Evolutionary conservation across 2,888 invertebrate species (phyloP).

Genomic region (Watsonalla cultraria): DNA sequence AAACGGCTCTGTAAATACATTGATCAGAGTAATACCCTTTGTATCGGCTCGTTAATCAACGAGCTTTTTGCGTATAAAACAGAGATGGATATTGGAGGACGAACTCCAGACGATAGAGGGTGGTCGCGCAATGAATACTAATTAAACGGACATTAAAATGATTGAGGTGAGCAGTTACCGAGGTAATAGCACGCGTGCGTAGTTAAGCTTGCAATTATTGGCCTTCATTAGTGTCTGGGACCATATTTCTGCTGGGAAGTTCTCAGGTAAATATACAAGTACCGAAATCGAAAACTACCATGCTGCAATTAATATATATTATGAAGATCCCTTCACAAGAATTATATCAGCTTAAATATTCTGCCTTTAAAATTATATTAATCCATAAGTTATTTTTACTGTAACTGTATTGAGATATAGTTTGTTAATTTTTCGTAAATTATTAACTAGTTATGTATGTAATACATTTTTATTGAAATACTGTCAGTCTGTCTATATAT

Average conservation of each 20-base stretch:
- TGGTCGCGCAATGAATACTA: constrained; percentile 51
- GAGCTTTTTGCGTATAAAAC: constrained; percentile 40
- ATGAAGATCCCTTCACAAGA: too few relatives aligned
- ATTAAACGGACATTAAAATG: constrained; percentile 59
- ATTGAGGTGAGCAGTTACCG: constrained; percentile 50
- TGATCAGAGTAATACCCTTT: constrained; percentile 49
- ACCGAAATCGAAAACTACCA: too few relatives aligned
- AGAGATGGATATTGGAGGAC: constrained; percentile 35
- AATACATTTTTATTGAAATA: too few relatives aligned
- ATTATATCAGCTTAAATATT: too few relatives aligned
- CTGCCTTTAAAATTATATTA: too few relatives aligned
- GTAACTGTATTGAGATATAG: too few relatives aligned
- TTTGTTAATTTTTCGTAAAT: too few relatives aligned
- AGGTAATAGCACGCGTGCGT: constrained; percentile 52
- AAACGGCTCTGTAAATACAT: constrained; percentile 63
- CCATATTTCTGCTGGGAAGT: constrained; percentile 46
- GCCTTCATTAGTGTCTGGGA: constrained; percentile 51
- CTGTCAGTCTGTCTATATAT: too few relatives aligned
- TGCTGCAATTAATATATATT: too few relatives aligned
- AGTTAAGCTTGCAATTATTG: constrained; percentile 58
- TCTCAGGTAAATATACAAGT: constrained; percentile 10
- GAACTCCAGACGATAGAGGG: constrained; percentile 31
- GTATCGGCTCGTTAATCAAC: constrained; percentile 15
- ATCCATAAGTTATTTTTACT: too few relatives aligned
- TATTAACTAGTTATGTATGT: too few relatives aligned